Percentiles rank a stretch among this genome's conserved stretches.
phyloP scores from a whole-genome alignment of 2,797 vertebrate species.

The Pterois miles region DNA sequence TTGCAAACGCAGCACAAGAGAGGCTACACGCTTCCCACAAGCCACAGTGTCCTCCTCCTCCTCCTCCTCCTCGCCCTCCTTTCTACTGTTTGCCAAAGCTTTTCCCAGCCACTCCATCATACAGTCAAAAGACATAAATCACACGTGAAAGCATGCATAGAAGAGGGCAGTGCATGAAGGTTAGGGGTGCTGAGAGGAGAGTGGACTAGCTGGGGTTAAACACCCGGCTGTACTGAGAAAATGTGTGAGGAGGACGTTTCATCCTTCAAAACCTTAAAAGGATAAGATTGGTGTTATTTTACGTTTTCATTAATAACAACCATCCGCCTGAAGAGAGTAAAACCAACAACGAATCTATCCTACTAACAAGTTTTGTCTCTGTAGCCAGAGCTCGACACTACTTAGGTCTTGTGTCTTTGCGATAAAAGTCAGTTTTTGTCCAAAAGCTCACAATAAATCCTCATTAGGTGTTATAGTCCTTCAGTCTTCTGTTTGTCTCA shows the following conservation, averaged over 20 bases:
- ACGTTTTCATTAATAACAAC: background rate
- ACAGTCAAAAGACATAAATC: conserved; percentile 47
- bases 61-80: background rate
- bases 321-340: background rate
- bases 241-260: background rate
- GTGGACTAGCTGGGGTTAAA: conserved; percentile 2
- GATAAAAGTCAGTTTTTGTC: background rate
- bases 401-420: background rate
- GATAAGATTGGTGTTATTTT: background rate
- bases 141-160: conserved; percentile 28
- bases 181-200: background rate
- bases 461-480: background rate
- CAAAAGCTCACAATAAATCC: background rate
- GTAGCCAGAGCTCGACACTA: background rate
- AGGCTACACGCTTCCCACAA: conserved; percentile 19
- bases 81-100: conserved; percentile 39
- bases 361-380: background rate
- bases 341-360: background rate
- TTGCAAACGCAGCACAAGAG: conserved; percentile 44
- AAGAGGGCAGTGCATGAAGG: background rate
- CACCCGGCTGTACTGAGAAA: background rate
- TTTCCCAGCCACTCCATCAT: conserved; percentile 49
- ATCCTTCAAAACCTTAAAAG: background rate
- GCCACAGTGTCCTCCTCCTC: background rate
- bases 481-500: background rate